These are phyloP conservation scores for Leuctra nigra DNA, from an alignment of 2,888 invertebrate species.

Conservation along the genomic window DNA sequence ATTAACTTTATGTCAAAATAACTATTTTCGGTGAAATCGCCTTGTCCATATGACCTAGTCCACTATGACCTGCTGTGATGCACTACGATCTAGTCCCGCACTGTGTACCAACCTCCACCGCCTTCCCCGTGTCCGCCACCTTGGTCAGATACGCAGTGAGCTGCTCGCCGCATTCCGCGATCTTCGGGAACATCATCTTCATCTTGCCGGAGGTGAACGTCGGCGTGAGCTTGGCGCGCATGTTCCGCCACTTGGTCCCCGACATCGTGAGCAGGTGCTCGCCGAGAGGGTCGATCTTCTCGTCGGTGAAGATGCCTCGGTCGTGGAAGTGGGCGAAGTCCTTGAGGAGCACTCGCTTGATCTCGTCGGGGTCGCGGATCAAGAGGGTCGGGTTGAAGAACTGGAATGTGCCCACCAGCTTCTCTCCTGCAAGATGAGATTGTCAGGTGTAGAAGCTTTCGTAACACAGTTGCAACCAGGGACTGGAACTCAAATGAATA, in stretches of 20 bases:
- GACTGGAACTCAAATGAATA: too few species aligned
- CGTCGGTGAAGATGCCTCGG: conserved; percentile 12
- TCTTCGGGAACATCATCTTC: conserved; percentile 24
- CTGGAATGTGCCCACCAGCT: too few species aligned
- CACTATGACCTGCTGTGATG: too few species aligned
- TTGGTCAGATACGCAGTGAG: conserved; percentile 7
- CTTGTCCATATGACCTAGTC: too few species aligned
- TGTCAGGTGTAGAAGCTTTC: too few species aligned
- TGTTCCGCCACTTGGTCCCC: conserved; percentile 21
- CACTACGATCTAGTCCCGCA: too few species aligned
- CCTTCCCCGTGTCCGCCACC: too few species aligned
- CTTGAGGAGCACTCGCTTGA: conserved; percentile 23
- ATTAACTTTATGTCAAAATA: too few species aligned
- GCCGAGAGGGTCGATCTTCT: conserved; percentile 20
- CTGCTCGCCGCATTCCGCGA: conserved; percentile 23
- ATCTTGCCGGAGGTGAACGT: conserved; percentile 28
- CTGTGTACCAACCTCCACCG: too few species aligned
- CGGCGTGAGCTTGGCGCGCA: conserved; percentile 26
- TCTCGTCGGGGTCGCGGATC: conserved; percentile 21
- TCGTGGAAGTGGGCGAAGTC: conserved; percentile 24
- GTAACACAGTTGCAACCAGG: too few species aligned
- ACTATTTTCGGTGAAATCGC: too few species aligned
- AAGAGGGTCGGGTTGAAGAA: too few species aligned
- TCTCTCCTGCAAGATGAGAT: conserved; percentile 33
- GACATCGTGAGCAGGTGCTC: conserved; percentile 22